Evolutionary conservation across 1,140 invertebrate genomes (phyloP).

Genomic region (Platyura marginata): DNA sequence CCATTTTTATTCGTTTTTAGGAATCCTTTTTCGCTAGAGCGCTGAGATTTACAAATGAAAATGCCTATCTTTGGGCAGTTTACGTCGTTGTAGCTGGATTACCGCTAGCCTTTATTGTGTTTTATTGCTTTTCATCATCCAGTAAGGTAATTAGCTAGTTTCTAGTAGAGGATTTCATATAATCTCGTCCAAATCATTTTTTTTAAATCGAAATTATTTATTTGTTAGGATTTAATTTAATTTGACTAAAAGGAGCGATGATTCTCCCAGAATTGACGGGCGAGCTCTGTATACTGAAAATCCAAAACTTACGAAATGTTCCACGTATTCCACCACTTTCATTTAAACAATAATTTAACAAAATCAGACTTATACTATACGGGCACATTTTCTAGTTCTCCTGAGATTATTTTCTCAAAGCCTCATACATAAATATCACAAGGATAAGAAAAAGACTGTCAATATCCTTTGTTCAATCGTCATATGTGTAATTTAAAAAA

Average conservation of each 20-base stretch:
- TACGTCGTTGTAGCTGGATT: slow-evolving; percentile 67
- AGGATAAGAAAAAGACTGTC: too few relatives aligned
- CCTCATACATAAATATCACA: too few relatives aligned
- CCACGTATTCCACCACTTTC: not conserved
- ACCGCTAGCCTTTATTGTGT: slow-evolving; percentile 56
- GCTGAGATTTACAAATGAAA: slow-evolving; percentile 63
- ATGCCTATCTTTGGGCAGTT: slow-evolving; percentile 81
- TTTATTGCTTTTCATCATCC: slow-evolving; percentile 60
- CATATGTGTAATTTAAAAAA: too few relatives aligned
- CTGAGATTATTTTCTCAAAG: too few relatives aligned
- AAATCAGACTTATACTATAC: too few relatives aligned
- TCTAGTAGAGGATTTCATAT: not conserved
- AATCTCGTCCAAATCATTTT: slow-evolving; percentile 2
- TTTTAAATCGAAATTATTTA: slow-evolving; percentile 1
- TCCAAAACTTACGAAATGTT: not conserved
- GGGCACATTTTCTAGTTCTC: too few relatives aligned
- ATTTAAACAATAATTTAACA: not conserved
- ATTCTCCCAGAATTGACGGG: slow-evolving; percentile 8
- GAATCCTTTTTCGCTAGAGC: slow-evolving; percentile 63
- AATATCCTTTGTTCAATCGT: too few relatives aligned
- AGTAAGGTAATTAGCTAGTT: slow-evolving; percentile 28
- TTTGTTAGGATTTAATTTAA: not conserved
- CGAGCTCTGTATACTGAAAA: not conserved
- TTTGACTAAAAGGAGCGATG: not conserved
- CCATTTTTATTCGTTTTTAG: slow-evolving; percentile 30